Evolutionary conservation across 2,888 invertebrate genomes (phyloP).

Genomic region (Pelosia muscerda): DNA sequence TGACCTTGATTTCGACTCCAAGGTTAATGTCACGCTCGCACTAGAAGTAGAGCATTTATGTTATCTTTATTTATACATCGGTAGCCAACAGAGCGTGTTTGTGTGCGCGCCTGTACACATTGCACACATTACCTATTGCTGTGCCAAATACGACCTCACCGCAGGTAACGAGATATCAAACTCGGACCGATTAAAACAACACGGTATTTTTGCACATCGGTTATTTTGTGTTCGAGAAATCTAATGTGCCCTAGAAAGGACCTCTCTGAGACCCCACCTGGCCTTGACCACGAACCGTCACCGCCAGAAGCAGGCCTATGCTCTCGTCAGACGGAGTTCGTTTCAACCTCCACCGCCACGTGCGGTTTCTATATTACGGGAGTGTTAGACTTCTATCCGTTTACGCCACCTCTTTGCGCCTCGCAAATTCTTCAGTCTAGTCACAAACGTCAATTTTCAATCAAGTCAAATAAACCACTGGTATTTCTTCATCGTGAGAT

Average conservation of each 20-base stretch:
- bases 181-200: neutral
- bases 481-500: too few relatives aligned
- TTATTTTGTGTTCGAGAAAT: neutral
- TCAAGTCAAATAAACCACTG: too few relatives aligned
- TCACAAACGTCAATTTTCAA: too few relatives aligned
- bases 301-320: too few relatives aligned
- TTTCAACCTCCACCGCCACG: too few relatives aligned
- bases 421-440: too few relatives aligned
- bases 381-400: too few relatives aligned
- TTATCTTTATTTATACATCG: neutral
- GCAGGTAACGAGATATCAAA: neutral
- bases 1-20: neutral
- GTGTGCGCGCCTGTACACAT: neutral
- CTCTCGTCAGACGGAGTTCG: neutral
- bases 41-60: neutral
- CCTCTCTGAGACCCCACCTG: too few relatives aligned
- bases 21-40: conserved; percentile 2
- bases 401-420: too few relatives aligned
- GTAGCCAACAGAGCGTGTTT: neutral
- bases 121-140: neutral
- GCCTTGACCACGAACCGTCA: too few relatives aligned
- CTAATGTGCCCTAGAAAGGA: neutral
- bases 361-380: too few relatives aligned
- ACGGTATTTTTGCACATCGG: neutral
- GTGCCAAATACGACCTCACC: neutral